Base-by-base conservation (phyloP, 2,797 vertebrate species). In the Otus scops region DNA sequence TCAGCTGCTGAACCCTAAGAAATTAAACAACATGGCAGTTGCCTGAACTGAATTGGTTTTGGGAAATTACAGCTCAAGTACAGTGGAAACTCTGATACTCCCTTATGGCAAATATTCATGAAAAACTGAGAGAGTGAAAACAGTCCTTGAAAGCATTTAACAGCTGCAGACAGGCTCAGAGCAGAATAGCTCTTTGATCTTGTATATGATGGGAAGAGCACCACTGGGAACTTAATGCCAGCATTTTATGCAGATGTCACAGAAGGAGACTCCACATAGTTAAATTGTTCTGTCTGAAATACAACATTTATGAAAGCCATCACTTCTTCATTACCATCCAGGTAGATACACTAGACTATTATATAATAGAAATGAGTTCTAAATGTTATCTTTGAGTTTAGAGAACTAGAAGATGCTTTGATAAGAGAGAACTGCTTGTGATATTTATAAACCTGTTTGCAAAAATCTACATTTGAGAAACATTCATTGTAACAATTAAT, bases 131-230 rank as follows among this genome's bases (percentile, higher is more conserved):
- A 68, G 38, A 34, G 18, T 65, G 36, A 79, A 76, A 91, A 63
- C 13, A 65, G 36, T 51, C 51, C 36, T 69, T 77, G 70, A 88
- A 79, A 85, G 75, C 54, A 34, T 48, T 88, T 92, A 93, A 75
- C 21, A 89, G 77, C 74, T 91, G 77, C 86, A 93, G 84, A 79
- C 65, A 91, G 89, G 43, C 70, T 89, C 50, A 68, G 65, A 89
- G 74, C 41, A 88, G 84, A 97, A 92, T 78, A 84, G 80, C 41
- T 91, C 81, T 97, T 95, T 93, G 74, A 91, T 93, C 91, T 73
- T 38, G 6, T 67, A n/a, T 91, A 24, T 85, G 77, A 87, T 79
- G 63, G 75, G 81, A 93, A 92, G 39, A 84, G 19, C 60, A 89
- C 89, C 56, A 56, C 81, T 82, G 90, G 91, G 94, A 94, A 70